Base-by-base conservation (phyloP, 2,797 vertebrate genomes). In the Oceanodroma leucorhoa region DNA sequence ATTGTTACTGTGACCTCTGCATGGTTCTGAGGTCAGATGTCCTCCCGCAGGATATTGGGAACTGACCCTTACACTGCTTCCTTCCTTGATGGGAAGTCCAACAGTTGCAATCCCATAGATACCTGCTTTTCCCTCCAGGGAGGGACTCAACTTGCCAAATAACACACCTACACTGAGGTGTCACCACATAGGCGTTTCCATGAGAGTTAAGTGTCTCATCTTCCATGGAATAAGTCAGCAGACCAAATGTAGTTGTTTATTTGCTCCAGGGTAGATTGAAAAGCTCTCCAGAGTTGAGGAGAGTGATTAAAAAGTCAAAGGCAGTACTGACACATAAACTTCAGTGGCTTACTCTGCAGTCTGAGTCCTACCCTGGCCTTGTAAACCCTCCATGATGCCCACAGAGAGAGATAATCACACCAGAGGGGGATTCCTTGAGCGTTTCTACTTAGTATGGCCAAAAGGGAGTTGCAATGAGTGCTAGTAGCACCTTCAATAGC, bases 141-240 rank as follows among this genome's bases (percentile, higher is more conserved):
- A 70, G 24, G 32, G 51, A 64, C 55, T 34, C 8, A 16, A 23
- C 30, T 70, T 67, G 32, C 40, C 46, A 61, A 29, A 71, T 23
- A 32, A 54, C 60, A 78, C 23, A 40, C 22, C 64, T 66, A 55
- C 2, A 2, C 12, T 45, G 41, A 80, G 46, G 26, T 91, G 46
- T 66, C 46, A 61, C 41, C 30, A 2, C 0, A 1, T 51, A 55
- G 53, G 46, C 0, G 0, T 88, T 60, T 71, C 38, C 5, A 12
- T 40, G 26, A 69, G 19, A 60, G 32, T 22, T 70, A 29, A 13
- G 24, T 50, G 41, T 50, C 70, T 80, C 41, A 45, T 6, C 18
- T 48, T 65, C 40, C 58, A 13, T 55, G 36, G 64, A 80, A 54
- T 53, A 64, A 55, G 57, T 60, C 46, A 88, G 46, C n/a, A 71